Base-by-base conservation (phyloP, 2,888 invertebrate species). In the Cheilosia variabilis region DNA sequence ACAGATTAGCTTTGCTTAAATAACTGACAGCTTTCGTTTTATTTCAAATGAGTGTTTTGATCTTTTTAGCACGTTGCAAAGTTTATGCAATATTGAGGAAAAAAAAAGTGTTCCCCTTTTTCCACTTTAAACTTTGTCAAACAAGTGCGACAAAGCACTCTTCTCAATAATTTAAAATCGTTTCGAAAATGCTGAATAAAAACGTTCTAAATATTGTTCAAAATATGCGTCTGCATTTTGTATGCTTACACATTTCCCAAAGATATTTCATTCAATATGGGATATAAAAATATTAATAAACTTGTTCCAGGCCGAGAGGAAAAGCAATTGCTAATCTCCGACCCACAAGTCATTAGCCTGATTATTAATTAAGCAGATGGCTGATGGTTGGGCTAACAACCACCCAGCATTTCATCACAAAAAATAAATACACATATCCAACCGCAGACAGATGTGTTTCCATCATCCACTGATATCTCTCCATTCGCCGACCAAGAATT, bases 351-450 rank as follows among this genome's bases (percentile, higher is more conserved):
- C 80, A 84, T 84, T 84, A 84, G 84, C 75, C 84, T 80, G 80
- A 84, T 84, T 84, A 84, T 77, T 80, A 84, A 84, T 80, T 80
- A 84, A 75, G 71, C 84, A 80, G 84, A 84, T 84, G 84, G 84
- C 80, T 50, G 37, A 65, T 43, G 65, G 52, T 50, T 45, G 79
- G 68, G 63, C 50, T 50, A 57, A 47, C 75, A 58, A 34, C 63
- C 63, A 73, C 68, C 73, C 66, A 66, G 58, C 66, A 57, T 65
- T 69, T 41, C 50, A 19, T 37, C 60, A 34, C 41, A 71, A 65
- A 72, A 72, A 69, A 45, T 24, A 69, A 41, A 47, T 45, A n/a
- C 60, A 79, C 62, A 75, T 71, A 57, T 66, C 71, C 15, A 73
- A 76, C 84, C 80, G 63, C 84, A 84, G 84, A 84, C 84, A 84